Percentiles rank a stretch among this genome's conserved stretches.
phyloP scores from a whole-genome alignment of 1,140 invertebrate genomes.

The Spodoptera litura region DNA sequence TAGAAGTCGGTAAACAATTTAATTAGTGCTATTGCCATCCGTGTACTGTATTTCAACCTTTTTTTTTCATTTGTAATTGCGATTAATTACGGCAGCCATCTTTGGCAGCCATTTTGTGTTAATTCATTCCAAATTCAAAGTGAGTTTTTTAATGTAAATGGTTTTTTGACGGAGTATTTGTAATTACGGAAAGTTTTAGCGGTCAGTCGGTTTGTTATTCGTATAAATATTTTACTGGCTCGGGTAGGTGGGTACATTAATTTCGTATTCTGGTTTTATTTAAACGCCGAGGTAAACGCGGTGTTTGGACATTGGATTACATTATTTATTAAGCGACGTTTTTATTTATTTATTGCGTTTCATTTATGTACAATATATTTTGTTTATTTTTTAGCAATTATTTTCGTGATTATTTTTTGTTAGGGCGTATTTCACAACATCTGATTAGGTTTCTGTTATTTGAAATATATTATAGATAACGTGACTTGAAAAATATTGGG shows the following conservation, averaged over 20 bases:
- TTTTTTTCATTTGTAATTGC: slow-evolving; percentile 22
- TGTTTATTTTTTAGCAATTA: no score
- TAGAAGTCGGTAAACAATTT: no score
- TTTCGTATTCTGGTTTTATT: not conserved
- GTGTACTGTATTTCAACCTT: not conserved
- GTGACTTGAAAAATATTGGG: no score
- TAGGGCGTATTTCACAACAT: no score
- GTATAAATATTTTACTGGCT: not conserved
- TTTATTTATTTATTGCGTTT: no score
- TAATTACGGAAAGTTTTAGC: slow-evolving; percentile 14
- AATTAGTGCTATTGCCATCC: no score
- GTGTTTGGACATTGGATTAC: no score
- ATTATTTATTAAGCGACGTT: no score
- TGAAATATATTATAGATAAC: no score
- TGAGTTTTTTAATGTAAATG: slow-evolving; percentile 5
- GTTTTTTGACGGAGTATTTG: slow-evolving; percentile 1
- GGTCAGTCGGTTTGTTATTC: not conserved
- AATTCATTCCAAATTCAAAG: slow-evolving; percentile 1
- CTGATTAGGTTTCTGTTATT: no score
- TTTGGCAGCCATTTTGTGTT: not conserved
- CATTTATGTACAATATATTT: no score
- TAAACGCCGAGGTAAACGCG: not conserved
- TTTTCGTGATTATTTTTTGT: no score
- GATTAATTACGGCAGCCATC: not conserved
- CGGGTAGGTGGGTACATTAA: not conserved